These are phyloP conservation scores for Leptatherina wallacei DNA, from an alignment of 2,797 vertebrate genomes.

Conservation along the genomic window DNA sequence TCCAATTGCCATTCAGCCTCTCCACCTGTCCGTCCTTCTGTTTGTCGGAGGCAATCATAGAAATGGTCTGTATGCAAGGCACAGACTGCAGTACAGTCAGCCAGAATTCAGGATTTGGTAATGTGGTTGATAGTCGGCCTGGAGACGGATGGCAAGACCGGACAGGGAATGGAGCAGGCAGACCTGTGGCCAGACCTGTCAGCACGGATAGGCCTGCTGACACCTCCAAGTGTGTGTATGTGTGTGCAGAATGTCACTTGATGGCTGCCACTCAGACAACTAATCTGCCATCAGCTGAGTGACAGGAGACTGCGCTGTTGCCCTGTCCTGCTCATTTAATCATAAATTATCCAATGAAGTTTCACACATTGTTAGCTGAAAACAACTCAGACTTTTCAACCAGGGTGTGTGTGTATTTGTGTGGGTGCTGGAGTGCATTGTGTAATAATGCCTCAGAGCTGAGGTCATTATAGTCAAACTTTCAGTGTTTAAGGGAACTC, in stretches of 20 bases:
- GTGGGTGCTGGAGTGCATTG: conserved; percentile 20
- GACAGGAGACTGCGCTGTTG: conserved; percentile 67
- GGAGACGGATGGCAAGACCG: conserved; percentile 52
- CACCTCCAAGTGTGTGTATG: conserved; percentile 54
- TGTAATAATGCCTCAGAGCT: conserved; percentile 24
- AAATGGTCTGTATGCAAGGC: conserved; percentile 43
- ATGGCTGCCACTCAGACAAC: conserved; percentile 78
- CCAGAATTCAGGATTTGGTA: conserved; percentile 47
- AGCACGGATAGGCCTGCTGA: conserved; percentile 69
- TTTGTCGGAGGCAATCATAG: conserved; percentile 49
- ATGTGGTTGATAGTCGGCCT: conserved; percentile 42
- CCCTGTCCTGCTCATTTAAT: conserved; percentile 70
- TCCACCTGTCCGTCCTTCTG: conserved; percentile 53
- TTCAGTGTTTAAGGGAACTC: neutral
- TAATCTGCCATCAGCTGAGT: conserved; percentile 73
- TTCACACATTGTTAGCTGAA: conserved; percentile 62
- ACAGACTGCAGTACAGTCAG: conserved; percentile 23
- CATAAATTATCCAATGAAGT: conserved; percentile 65
- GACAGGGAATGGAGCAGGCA: conserved; percentile 63
- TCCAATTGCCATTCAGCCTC: conserved; percentile 68
- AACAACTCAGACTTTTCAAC: conserved; percentile 49
- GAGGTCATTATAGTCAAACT: conserved; percentile 22
- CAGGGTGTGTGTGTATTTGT: conserved; percentile 33
- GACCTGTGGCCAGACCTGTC: conserved; percentile 77
- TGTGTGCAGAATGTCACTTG: conserved; percentile 59